A percentile compares a stretch with the other conserved stretches of the same genome.
Conservation (phyloP, 2,888 invertebrate species). For the Nymphalis polychloros region DNA sequence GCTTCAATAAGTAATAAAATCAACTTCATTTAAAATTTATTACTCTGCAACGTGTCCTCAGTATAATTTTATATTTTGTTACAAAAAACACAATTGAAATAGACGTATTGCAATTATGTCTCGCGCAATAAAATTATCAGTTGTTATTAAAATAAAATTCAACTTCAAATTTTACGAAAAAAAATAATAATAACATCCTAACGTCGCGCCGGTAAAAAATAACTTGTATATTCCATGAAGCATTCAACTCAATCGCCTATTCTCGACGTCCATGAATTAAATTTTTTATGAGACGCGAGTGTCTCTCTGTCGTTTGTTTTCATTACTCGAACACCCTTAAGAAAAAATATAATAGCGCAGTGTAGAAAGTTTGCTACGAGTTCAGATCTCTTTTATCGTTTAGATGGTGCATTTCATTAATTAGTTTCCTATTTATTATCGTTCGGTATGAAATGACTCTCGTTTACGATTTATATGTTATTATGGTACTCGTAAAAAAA, state of each 20-base stretch:
- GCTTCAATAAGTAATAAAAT: too few species aligned
- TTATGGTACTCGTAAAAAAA: not conserved
- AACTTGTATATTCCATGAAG: constrained; percentile 43
- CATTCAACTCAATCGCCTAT: constrained; percentile 69
- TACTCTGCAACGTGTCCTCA: not conserved
- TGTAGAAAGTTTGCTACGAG: not conserved
- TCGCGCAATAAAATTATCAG: constrained; percentile 10
- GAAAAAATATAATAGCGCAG: constrained; percentile 41
- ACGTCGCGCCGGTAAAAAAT: constrained; percentile 16
- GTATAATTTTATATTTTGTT: not conserved
- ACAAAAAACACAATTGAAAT: not conserved
- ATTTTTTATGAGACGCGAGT: constrained; percentile 73
- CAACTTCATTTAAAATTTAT: not conserved
- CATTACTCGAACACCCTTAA: constrained; percentile 65
- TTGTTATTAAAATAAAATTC: not conserved
- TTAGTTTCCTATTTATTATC: too few species aligned
- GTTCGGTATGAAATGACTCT: too few species aligned
- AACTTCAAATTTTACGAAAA: constrained; percentile 1
- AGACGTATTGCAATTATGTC: not conserved
- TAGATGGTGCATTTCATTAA: not conserved
- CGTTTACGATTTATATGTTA: too few species aligned
- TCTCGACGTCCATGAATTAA: constrained; percentile 68
- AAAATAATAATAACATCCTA: constrained; percentile 11
- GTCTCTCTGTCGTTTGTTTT: constrained; percentile 74
- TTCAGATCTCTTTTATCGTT: constrained; percentile 10